A percentile compares a stretch with the other conserved stretches of the same genome.
Conservation (phyloP, 2,888 invertebrate species). For the Cephus sareptanus region DNA sequence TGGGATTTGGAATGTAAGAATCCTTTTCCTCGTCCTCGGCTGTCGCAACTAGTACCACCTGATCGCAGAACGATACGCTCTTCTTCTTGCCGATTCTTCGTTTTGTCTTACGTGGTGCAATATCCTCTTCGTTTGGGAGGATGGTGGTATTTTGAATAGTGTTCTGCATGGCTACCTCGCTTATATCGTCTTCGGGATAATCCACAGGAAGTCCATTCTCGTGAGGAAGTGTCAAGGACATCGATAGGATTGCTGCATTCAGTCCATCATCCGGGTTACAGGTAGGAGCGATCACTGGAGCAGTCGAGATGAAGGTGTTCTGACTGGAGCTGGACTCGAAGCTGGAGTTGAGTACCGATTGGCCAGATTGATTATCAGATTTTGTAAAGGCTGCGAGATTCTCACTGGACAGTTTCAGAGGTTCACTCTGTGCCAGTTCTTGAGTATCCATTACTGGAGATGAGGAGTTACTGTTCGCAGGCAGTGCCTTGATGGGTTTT, state of each 20-base stretch:
- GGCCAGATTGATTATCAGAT: slow-evolving; percentile 21
- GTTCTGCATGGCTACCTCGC: slow-evolving; percentile 63
- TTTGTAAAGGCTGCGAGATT: slow-evolving; percentile 27
- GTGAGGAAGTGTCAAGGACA: slow-evolving; percentile 66
- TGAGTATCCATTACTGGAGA: slow-evolving; percentile 37
- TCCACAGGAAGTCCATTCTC: slow-evolving; percentile 67
- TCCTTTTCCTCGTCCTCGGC: slow-evolving; percentile 93
- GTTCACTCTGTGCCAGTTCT: slow-evolving; percentile 21
- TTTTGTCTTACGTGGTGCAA: slow-evolving; percentile 67
- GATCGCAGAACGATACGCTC: slow-evolving; percentile 94
- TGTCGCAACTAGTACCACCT: slow-evolving; percentile 91
- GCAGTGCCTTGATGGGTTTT: slow-evolving; percentile 36
- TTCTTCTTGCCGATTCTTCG: slow-evolving; percentile 83
- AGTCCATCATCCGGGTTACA: slow-evolving; percentile 44
- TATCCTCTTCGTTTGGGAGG: slow-evolving; percentile 59
- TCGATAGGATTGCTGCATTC: slow-evolving; percentile 58
- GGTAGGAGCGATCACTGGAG: slow-evolving; percentile 12
- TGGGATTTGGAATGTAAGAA: slow-evolving; percentile 90
- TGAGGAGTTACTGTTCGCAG: slow-evolving; percentile 28
- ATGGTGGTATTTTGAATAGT: slow-evolving; percentile 63
- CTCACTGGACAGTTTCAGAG: slow-evolving; percentile 22
- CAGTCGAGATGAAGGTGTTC: slow-evolving; percentile 31
- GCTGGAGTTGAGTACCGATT: slow-evolving; percentile 34
- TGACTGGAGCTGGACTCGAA: slow-evolving; percentile 51
- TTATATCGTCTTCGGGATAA: slow-evolving; percentile 61